These are phyloP conservation scores for Scopus umbretta DNA, from an alignment of 2,113 vertebrate species.

Conservation along the genomic window DNA sequence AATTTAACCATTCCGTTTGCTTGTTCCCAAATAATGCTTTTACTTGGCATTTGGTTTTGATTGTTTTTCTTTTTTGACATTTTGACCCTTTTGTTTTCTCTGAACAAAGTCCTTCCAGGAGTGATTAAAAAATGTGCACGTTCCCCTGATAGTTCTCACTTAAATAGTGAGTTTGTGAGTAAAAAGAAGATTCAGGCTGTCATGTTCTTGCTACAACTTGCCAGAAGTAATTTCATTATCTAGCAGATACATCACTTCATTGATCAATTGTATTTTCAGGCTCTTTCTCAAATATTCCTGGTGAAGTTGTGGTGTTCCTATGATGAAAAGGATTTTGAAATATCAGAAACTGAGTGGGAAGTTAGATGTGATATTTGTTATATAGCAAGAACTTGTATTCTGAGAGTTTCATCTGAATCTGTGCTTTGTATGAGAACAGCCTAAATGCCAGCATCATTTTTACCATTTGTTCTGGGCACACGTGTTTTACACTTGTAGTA, in stretches of 20 bases:
- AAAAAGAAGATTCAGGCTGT: neutral
- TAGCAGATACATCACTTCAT: neutral
- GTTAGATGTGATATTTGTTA: neutral
- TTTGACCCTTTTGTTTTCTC: neutral
- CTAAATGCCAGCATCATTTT: neutral
- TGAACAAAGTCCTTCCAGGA: neutral
- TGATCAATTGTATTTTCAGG: slow-evolving; percentile 5
- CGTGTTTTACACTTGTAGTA: slow-evolving; percentile 26
- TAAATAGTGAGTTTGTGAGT: neutral
- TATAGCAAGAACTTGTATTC: neutral
- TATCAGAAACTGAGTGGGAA: neutral
- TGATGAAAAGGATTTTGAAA: neutral
- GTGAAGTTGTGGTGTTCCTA: neutral
- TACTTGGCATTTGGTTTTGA: neutral
- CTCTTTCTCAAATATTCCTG: slow-evolving; percentile 14
- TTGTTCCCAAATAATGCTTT: neutral
- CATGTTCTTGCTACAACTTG: neutral
- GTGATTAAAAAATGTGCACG: neutral
- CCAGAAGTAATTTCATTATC: neutral
- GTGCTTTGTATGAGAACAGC: neutral
- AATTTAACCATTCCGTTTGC: neutral
- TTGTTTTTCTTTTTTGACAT: neutral
- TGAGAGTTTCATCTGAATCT: neutral
- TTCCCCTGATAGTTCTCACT: neutral
- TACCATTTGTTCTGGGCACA: slow-evolving; percentile 3